Evolutionary conservation across 2,113 vertebrate genomes (phyloP).

Genomic region (Elephas maximus): DNA sequence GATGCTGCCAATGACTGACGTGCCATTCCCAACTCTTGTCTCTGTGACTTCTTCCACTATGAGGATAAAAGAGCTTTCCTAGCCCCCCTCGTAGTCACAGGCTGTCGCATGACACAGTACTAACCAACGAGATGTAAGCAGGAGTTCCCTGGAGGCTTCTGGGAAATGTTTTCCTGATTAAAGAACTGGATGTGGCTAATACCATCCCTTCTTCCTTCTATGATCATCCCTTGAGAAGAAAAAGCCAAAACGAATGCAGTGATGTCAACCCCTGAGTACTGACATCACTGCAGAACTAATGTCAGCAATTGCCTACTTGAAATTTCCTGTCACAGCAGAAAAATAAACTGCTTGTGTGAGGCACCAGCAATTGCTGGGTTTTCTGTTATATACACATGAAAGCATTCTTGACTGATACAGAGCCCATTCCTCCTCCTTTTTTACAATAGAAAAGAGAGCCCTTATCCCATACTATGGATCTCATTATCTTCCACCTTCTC

Average conservation of each 20-base stretch:
- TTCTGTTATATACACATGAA: background rate
- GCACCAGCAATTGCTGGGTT: background rate
- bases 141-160: background rate
- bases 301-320: background rate
- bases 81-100: background rate
- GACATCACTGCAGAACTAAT: background rate
- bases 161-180: background rate
- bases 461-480: no score
- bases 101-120: no score
- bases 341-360: background rate
- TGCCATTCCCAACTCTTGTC: background rate
- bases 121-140: background rate
- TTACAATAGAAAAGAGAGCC: background rate
- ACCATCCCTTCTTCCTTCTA: background rate
- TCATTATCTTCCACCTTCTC: background rate
- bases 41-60: background rate
- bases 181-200: background rate
- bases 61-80: background rate
- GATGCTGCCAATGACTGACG: background rate
- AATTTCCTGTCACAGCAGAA: background rate
- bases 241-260: background rate
- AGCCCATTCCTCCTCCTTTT: no score
- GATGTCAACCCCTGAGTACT: background rate
- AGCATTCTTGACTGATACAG: background rate
- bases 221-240: background rate